These are phyloP conservation scores for Trachelus troglodyta DNA, from an alignment of 2,888 invertebrate genomes.

Conservation along the genomic window DNA sequence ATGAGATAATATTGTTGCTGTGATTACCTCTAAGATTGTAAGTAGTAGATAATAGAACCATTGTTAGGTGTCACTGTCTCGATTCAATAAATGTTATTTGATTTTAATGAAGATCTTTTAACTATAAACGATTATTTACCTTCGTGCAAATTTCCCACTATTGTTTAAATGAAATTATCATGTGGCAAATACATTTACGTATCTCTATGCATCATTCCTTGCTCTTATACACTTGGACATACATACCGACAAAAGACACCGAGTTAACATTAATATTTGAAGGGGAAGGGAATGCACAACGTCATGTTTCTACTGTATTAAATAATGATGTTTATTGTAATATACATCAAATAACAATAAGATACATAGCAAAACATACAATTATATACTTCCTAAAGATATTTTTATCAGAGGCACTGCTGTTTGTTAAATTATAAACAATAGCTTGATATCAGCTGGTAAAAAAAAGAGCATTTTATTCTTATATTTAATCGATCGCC, in stretches of 20 bases:
- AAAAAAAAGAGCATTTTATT: too few relatives aligned
- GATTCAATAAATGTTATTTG: constrained; percentile 66
- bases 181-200: neutral
- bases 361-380: neutral
- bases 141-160: neutral
- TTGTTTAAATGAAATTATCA: neutral
- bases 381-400: neutral
- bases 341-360: neutral
- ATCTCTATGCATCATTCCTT: neutral
- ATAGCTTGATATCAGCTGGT: neutral
- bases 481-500: too few relatives aligned
- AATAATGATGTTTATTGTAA: neutral
- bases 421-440: neutral
- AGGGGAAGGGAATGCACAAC: neutral
- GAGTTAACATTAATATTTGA: neutral
- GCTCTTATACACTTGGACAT: neutral
- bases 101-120: constrained; percentile 48
- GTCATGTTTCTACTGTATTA: neutral
- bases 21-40: constrained; percentile 67
- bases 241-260: neutral
- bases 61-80: constrained; percentile 66
- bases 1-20: constrained; percentile 68
- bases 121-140: neutral
- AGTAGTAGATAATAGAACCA: constrained; percentile 63
- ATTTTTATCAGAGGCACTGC: neutral